phyloP scores from a whole-genome alignment of 2,113 vertebrate genomes.

The Rafetus swinhoei region DNA sequence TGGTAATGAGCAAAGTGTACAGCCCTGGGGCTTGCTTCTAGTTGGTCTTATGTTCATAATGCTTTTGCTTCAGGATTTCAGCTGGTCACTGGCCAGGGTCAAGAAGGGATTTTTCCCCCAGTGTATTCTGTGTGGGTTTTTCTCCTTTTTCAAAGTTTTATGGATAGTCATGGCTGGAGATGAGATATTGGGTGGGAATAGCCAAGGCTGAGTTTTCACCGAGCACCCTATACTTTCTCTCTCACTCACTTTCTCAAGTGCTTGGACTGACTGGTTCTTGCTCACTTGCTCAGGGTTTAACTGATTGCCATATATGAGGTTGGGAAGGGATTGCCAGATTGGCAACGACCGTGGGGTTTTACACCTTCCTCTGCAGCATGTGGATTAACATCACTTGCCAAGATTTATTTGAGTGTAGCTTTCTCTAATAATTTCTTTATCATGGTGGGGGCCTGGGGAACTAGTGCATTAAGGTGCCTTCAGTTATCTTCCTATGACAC shows the following conservation, averaged over 20 bases:
- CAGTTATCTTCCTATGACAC: neutral
- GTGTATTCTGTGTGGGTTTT: neutral
- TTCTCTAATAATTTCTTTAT: neutral
- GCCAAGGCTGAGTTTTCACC: neutral
- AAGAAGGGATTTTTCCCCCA: neutral
- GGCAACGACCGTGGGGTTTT: neutral
- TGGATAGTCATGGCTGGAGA: neutral
- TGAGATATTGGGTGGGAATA: neutral
- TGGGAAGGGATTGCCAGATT: too few relatives aligned
- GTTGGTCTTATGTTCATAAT: neutral
- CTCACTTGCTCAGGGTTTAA: neutral
- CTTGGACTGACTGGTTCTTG: too few relatives aligned
- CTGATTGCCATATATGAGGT: neutral
- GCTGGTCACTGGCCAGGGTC: neutral
- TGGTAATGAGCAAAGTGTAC: neutral
- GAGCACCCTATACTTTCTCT: neutral
- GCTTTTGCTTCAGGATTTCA: neutral
- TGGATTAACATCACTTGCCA: neutral
- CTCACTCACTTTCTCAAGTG: neutral
- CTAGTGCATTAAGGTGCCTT: neutral
- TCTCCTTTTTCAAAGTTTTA: neutral
- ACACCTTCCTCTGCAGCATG: neutral
- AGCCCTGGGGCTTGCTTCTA: neutral
- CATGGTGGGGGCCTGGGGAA: neutral
- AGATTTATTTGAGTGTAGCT: neutral